Evolutionary conservation across 2,888 invertebrate species (phyloP).

Genomic region (Hermaeophaga mercurialis): DNA sequence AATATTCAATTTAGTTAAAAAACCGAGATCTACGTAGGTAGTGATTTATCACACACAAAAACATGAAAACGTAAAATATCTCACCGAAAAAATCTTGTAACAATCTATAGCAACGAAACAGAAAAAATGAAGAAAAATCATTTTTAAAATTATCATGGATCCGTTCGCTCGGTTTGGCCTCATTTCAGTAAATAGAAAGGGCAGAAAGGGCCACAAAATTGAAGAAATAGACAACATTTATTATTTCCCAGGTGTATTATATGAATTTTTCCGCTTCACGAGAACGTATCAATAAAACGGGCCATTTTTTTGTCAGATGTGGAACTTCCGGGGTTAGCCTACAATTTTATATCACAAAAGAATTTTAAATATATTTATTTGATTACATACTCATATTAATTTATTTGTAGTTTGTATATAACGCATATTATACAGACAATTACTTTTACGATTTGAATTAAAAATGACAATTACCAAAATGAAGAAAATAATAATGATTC

Average conservation of each 20-base stretch:
- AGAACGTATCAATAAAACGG: slow-evolving; percentile 14
- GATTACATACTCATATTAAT: no score
- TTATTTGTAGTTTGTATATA: no score
- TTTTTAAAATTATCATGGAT: slow-evolving; percentile 18
- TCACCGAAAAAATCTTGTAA: slow-evolving; percentile 1
- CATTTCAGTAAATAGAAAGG: slow-evolving; percentile 12
- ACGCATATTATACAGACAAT: no score
- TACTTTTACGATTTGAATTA: no score
- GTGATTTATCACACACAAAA: background rate
- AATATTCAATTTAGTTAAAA: background rate
- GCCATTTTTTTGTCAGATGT: no score
- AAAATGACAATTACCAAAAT: no score
- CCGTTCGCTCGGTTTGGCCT: slow-evolving; percentile 9
- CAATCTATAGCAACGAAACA: background rate
- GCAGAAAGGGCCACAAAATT: slow-evolving; percentile 5
- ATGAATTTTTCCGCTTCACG: slow-evolving; percentile 3
- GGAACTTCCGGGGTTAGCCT: no score
- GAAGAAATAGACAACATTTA: slow-evolving; percentile 18
- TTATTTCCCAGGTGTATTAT: slow-evolving; percentile 19
- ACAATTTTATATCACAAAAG: no score
- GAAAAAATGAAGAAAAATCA: slow-evolving; percentile 17
- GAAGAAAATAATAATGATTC: no score
- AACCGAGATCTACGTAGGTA: background rate
- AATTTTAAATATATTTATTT: no score
- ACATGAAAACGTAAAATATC: background rate